Base-by-base conservation (phyloP, 2,797 vertebrate species). In the Hypotaenidia okinawae region DNA sequence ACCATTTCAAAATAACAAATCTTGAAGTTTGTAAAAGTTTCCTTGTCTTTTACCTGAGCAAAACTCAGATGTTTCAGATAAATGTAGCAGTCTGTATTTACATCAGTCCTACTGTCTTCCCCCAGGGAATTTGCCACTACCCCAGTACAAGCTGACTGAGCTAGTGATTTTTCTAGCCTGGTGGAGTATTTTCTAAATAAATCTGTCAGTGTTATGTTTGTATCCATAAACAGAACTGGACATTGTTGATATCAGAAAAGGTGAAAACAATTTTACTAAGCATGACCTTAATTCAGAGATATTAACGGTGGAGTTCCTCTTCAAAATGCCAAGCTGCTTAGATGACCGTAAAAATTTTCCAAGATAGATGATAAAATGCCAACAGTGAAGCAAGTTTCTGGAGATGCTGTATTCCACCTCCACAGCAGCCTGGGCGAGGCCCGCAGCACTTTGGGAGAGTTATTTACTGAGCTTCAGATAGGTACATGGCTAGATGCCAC, bases 401-500 rank as follows among this genome's bases (percentile, higher is more conserved):
- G 37, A 55, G 68, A 8, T 63, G 27, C 61, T 45, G 6, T 69
- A 32, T 54, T 79, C 37, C 19, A 18, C 9, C n/a, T 74, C 41
- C 45, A 28, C 11, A 51, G 25, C 41, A 66, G 28, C 17, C 62
- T 61, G 64, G n/a, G 27, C 45, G 43, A 28, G 74, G 27, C 16
- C 22, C 7, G 10, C 30, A 51, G 13, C 30, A 33, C 13, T 73
- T 16, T 47, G 28, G 54, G 27, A 54, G 61, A 73, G 21, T 9
- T 24, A 7, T 41, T 63, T 19, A 5, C 67, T 51, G 32, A 32
- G 30, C 14, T 49, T 59, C 35, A 15, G 15, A 49, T 47, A 19
- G 7, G 7, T 30, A 6, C 2, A 0, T 25, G 6, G 7, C n/a
- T 54, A 68, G 3, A 8, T 63, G 24, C 32, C 27, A 2, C 23